Base-by-base conservation (phyloP, 1,140 invertebrate genomes). In the Drosophila sp. region DNA sequence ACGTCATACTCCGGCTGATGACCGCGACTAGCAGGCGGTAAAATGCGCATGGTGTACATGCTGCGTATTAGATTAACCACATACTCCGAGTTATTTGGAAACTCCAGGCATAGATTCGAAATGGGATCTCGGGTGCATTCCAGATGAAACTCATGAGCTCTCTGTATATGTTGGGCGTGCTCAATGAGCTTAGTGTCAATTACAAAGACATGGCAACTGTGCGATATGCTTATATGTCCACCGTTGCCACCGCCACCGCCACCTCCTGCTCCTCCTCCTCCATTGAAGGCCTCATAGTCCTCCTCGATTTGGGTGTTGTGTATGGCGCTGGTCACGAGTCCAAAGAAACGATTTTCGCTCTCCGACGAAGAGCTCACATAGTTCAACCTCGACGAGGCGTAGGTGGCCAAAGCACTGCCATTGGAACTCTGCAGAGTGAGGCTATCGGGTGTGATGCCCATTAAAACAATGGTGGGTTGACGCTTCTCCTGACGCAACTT, bases 151-250 rank as follows among this genome's bases (percentile, higher is more conserved):
- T 94, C 94, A 71, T 95, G 94, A 1, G 97, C 97, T 91, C 95
- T 94, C n/a, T 93, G 92, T 29, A 94, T 92, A 93, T 99, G 98
- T 35, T 95, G 94, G 40, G 94, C 93, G 91, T 98, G 96, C 91
- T 98, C 96, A 0, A 95, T 94, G 44, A 97, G 92, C 86, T 97
- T 96, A 0, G 96, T 95, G 87, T 99, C 97, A 11, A 98, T 96
- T 71, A 97, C 97, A 92, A 99, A 99, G 0, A 99, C 97, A 92
- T 99, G 98, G 90, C 98, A 99, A 41, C 97, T 98, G 89, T 97
- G 97, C 10, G 97, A 97, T 1, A 96, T 94, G 68, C 85, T 90
- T 1, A 91, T 90, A 57, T 90, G 79, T 1, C 76, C 76, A 2
- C 76, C 74, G 30, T 56, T 72, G 7, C 58, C 67, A 1, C 41